phyloP scores from a whole-genome alignment of 1,140 invertebrate species.

The Oryctes rhinoceros region DNA sequence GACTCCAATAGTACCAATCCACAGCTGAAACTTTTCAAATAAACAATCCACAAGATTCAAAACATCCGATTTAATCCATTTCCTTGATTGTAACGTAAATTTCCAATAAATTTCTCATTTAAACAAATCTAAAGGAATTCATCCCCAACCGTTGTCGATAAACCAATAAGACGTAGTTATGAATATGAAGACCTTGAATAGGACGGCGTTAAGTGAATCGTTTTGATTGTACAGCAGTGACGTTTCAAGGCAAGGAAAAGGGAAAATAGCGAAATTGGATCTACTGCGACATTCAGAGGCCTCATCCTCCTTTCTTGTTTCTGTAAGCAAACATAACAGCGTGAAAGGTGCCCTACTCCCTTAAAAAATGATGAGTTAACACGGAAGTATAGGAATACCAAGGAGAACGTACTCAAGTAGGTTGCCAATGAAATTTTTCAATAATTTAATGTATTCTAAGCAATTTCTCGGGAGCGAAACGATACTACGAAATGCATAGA shows the following conservation, averaged over 20 bases:
- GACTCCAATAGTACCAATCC: no score
- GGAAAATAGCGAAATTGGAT: not conserved
- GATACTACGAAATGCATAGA: conserved; percentile 3
- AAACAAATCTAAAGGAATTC: not conserved
- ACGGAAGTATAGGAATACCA: not conserved
- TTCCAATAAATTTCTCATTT: no score
- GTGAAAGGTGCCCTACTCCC: no score
- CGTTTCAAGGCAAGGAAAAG: not conserved
- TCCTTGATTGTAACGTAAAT: no score
- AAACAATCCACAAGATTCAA: no score
- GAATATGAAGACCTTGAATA: not conserved
- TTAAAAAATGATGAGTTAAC: no score
- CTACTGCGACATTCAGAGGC: no score
- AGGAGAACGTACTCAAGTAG: not conserved
- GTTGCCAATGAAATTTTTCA: not conserved
- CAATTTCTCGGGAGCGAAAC: not conserved
- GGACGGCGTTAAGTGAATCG: not conserved
- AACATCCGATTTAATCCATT: no score
- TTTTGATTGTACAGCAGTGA: not conserved
- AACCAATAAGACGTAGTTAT: conserved; percentile 25
- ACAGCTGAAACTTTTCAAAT: no score
- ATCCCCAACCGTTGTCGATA: not conserved
- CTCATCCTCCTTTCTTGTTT: no score
- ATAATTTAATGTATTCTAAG: not conserved
- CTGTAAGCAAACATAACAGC: no score